These are phyloP conservation scores for Cavia porcellus DNA, from an alignment of 2,113 vertebrate genomes.

Conservation along the genomic window DNA sequence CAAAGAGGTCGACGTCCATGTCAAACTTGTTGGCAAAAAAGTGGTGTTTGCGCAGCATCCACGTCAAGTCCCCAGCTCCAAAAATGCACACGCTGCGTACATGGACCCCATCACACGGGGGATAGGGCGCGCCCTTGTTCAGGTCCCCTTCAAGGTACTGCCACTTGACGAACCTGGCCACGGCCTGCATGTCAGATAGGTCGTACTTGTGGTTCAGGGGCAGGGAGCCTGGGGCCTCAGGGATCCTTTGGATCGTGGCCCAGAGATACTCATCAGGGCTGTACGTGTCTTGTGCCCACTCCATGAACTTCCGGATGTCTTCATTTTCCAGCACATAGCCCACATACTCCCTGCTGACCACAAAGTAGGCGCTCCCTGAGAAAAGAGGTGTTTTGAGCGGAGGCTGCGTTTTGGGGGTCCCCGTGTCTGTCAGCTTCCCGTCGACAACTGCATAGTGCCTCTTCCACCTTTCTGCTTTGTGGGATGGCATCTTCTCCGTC, in stretches of 20 bases:
- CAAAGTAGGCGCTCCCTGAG: constrained; percentile 94
- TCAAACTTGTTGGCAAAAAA: constrained; percentile 98
- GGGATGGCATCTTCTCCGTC: constrained; percentile 89
- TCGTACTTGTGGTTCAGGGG: constrained; percentile 91
- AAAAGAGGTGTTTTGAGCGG: constrained; percentile 91
- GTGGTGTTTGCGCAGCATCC: constrained; percentile 91
- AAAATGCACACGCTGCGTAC: constrained; percentile 92
- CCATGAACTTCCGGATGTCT: constrained; percentile 88
- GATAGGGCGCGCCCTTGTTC: constrained; percentile 89
- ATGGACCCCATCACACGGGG: constrained; percentile 90
- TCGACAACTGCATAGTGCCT: constrained; percentile 86
- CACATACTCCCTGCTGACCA: constrained; percentile 91
- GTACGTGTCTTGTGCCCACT: constrained; percentile 94
- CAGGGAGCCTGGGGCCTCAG: constrained; percentile 90
- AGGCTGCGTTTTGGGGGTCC: constrained; percentile 86
- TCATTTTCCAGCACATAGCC: constrained; percentile 87
- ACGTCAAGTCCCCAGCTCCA: constrained; percentile 92
- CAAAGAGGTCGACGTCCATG: constrained; percentile 88
- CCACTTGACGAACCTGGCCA: constrained; percentile 95
- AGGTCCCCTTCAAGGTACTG: constrained; percentile 89
- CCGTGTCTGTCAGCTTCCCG: constrained; percentile 86
- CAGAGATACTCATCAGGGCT: constrained; percentile 95
- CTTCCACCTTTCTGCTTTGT: constrained; percentile 90
- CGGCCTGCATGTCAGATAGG: constrained; percentile 90
- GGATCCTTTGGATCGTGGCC: constrained; percentile 95